Evolutionary conservation across 2,888 invertebrate species (phyloP).

Genomic region (Drosophila tanythrix): DNA sequence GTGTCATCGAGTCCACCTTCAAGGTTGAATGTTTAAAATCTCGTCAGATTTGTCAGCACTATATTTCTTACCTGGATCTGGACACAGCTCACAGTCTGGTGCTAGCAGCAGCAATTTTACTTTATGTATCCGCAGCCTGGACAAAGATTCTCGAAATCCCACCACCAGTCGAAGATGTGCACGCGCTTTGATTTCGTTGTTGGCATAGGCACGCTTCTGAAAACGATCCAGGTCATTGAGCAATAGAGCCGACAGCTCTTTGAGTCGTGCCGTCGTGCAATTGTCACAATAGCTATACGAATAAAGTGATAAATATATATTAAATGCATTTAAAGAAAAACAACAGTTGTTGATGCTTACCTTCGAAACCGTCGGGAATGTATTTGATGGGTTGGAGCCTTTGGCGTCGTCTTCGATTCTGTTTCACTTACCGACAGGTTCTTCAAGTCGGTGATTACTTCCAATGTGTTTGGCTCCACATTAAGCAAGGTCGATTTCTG

Average conservation of each 20-base stretch:
- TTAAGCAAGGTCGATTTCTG: not conserved
- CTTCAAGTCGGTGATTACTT: slow-evolving; percentile 6
- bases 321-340: not conserved
- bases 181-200: slow-evolving; percentile 87
- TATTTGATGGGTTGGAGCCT: slow-evolving; percentile 4
- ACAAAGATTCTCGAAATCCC: slow-evolving; percentile 88
- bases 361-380: slow-evolving; percentile 81
- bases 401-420: not conserved
- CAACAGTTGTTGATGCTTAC: slow-evolving; percentile 49
- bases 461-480: not conserved
- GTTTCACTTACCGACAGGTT: slow-evolving; percentile 2
- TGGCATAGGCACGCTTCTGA: slow-evolving; percentile 87
- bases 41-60: not conserved
- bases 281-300: slow-evolving; percentile 87
- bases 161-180: slow-evolving; percentile 87
- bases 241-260: slow-evolving; percentile 85
- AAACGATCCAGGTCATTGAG: slow-evolving; percentile 87
- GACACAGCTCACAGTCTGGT: slow-evolving; percentile 87
- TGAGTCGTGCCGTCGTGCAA: slow-evolving; percentile 86
- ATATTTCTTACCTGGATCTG: slow-evolving; percentile 60
- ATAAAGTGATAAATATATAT: not conserved
- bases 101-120: slow-evolving; percentile 88
- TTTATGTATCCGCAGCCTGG: slow-evolving; percentile 87
- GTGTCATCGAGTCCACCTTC: slow-evolving; percentile 87
- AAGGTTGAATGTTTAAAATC: not conserved